A percentile compares a stretch with the other conserved stretches of the same genome.
Evolutionary conservation across 2,113 vertebrate species (phyloP).

Genomic region (Semnornis frantzii): DNA sequence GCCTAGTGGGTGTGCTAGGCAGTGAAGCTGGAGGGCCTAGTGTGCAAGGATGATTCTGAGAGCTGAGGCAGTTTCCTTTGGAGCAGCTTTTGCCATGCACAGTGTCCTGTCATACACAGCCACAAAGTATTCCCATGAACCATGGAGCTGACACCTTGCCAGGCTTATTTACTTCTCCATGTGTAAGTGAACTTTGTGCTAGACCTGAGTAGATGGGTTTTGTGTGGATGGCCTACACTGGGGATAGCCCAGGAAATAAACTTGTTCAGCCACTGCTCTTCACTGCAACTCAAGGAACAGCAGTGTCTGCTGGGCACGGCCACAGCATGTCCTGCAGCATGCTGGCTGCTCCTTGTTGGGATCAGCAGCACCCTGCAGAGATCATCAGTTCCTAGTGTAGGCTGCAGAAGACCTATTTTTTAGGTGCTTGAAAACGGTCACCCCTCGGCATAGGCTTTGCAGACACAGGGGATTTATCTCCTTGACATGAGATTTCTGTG

Average conservation of each 20-base stretch:
- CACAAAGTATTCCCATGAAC: not conserved
- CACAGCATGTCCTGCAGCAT: rapidly evolving
- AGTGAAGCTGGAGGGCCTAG: not conserved
- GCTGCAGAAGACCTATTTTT: not conserved
- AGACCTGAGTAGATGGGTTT: not conserved
- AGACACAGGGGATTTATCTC: not conserved
- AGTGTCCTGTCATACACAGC: not conserved
- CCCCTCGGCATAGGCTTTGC: not conserved
- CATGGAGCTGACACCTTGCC: not conserved
- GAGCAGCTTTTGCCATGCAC: not conserved
- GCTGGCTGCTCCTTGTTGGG: rapidly evolving
- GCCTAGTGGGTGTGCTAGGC: not conserved
- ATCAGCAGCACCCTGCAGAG: not conserved
- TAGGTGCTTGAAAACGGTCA: not conserved
- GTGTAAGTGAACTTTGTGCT: rapidly evolving
- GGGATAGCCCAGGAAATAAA: not conserved
- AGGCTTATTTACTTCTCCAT: not conserved
- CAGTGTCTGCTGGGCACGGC: not conserved
- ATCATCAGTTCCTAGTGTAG: not conserved
- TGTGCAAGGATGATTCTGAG: not conserved
- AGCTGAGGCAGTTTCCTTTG: not conserved
- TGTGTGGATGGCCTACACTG: not conserved
- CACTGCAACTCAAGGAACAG: rapidly evolving
- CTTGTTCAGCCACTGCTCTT: not conserved
- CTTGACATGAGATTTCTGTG: not conserved